phyloP scores from a whole-genome alignment of 1,140 invertebrate species.

The Hylyphantes graminicola region DNA sequence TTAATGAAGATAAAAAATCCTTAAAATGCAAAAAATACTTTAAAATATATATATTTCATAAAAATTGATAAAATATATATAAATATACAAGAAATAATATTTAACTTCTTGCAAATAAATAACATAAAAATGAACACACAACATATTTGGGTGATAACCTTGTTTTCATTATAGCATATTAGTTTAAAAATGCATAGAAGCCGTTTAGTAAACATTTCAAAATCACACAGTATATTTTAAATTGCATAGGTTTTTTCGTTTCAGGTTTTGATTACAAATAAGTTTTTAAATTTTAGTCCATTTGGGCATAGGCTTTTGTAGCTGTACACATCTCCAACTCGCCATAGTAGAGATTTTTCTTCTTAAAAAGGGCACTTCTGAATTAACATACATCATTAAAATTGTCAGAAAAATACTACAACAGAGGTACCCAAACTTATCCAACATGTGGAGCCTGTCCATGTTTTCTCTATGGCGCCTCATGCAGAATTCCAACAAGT shows the following conservation, averaged over 20 bases:
- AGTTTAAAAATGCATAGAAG: background rate
- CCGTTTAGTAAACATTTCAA: conserved; percentile 2
- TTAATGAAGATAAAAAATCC: no score
- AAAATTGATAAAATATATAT: no score
- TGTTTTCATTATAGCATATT: background rate
- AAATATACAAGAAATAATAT: no score
- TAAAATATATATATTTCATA: no score
- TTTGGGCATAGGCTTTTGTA: conserved; percentile 36
- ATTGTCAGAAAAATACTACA: conserved; percentile 32
- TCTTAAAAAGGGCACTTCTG: conserved; percentile 54
- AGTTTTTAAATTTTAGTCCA: conserved; percentile 4
- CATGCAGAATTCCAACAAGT: no score
- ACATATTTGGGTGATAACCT: background rate
- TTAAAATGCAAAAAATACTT: no score
- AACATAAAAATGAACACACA: no score
- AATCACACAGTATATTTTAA: background rate
- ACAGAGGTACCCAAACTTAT: background rate
- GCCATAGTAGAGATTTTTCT: conserved; percentile 44
- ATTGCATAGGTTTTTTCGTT: conserved; percentile 27
- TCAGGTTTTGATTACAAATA: conserved; percentile 38
- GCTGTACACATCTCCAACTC: conserved; percentile 41
- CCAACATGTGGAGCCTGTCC: no score
- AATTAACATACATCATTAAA: conserved; percentile 49
- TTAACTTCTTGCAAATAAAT: no score
- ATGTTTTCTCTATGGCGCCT: no score